Evolutionary conservation across 2,888 invertebrate genomes (phyloP), one percentile per base, ranked within the genome.

Genomic region (Agrotis clavis): DNA sequence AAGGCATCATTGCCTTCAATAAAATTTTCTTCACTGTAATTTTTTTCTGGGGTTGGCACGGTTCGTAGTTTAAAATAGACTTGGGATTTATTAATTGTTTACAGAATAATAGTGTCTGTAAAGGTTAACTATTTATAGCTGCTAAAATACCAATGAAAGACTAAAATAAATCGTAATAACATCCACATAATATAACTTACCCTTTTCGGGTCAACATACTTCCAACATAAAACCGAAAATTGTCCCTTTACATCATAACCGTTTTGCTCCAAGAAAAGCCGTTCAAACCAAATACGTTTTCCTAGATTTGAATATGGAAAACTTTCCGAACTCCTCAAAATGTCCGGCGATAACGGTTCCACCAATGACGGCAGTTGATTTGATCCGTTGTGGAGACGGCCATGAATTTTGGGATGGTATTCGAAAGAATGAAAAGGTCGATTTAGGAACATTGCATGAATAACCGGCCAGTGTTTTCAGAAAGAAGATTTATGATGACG

Each of bases 241-340:
- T 14, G 45, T 30, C 19, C 14, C 1, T 64, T 45, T 51, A 45
- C 50, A 19, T 35, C 18, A 53, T 62, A 63, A 69, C 45, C 47
- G 11, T n/a, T 79, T 53, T 41, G 25, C 51, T 54, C 53, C n/a
- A n/a, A 69, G 57, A 41, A 41, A 67, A 70, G 64, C 54, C 54
- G 74, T 51, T 75, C 59, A 71, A 75, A 53, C 60, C 70, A 74
- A 78, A 80, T 75, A 74, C 80, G 78, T 80, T 79, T 79, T 61
- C 60, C n/a, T 48, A 64, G 48, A 79, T 79, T 80, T 80, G 81
- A 79, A 79, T 79, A 79, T 70, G 76, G 67, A 80, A 80, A 53
- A 67, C 30, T 75, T 74, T 51, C 71, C 56, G 57, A 65, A 64
- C 56, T 76, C 53, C 19, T 64, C 76, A 67, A 79, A 41, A 76